Evolutionary conservation across 2,888 invertebrate species (phyloP), one percentile per base, ranked within the genome.

Genomic region (Helobdella robusta): DNA sequence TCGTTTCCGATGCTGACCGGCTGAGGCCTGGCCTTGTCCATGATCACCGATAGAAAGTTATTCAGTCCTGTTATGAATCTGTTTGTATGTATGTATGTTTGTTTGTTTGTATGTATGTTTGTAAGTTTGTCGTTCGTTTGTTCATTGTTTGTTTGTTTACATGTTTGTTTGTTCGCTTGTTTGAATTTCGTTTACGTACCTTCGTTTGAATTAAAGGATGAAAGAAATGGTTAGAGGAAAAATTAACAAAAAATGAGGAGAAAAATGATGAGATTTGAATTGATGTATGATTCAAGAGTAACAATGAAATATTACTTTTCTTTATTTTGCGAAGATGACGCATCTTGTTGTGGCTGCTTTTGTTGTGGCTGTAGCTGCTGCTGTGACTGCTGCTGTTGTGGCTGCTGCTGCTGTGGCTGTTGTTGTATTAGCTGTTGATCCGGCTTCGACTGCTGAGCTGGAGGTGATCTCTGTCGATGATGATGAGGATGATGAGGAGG

Each of bases 41-140:
- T 36, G 48, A 65, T 65, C 25, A 65, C 52, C 8, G 35, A 28
- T 60, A 65, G 36, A 36, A 65, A 65, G 60, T 46, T 65, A 40
- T 59, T 48, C 52, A 65, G 52, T 6, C 60, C 60, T 11, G 59
- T 32, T 30, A 59, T 40, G 40, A 65, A 65, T 36, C 65, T 59
- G 52, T 8, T 28, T 2, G 35, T 28, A 23, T 46, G 20, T 40
- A 15, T 40, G n/a, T 40, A 15, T 40, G n/a, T 40, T 15, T n/a
- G 23, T 25, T 11, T 20, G 32, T 3, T 25, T n/a, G 6, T 52
- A 25, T 52, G 23, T 23, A 52, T 2, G 4, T 23, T n/a, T n/a
- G n/a, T n/a, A n/a, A n/a, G n/a, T n/a, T n/a, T n/a, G n/a, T n/a
- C n/a, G n/a, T n/a, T n/a, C n/a, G n/a, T n/a, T n/a, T n/a, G n/a